Conservation (phyloP, 1,140 invertebrate genomes). For the Ooceraea biroi region DNA sequence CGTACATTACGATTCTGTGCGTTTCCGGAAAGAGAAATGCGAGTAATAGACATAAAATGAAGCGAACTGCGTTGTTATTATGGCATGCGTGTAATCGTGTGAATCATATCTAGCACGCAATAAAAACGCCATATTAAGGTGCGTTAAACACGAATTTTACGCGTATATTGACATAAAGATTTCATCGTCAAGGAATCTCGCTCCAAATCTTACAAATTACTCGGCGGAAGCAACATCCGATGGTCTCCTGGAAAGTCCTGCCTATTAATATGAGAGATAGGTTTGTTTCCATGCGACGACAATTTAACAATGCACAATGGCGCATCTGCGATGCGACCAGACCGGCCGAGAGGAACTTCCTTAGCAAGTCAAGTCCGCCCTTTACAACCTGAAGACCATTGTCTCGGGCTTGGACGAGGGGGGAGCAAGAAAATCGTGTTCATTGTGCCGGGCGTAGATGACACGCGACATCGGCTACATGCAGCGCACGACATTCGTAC, state of each 20-base stretch:
- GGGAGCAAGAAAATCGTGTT: conserved; percentile 74
- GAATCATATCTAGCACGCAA: not conserved
- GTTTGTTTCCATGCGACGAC: conserved; percentile 32
- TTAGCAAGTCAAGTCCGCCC: conserved; percentile 74
- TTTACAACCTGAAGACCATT: conserved; percentile 75
- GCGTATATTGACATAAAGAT: conserved; percentile 6
- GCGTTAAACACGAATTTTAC: not conserved
- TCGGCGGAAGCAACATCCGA: not conserved
- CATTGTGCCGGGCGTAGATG: conserved; percentile 73
- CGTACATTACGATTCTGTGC: conserved; percentile 1
- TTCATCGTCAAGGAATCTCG: not conserved
- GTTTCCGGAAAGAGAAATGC: not conserved
- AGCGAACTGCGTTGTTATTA: conserved; percentile 14
- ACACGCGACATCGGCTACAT: conserved; percentile 71
- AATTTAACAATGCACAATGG: conserved; percentile 54
- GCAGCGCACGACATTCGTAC: conserved; percentile 65
- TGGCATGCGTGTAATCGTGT: too few species aligned
- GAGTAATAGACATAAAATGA: conserved; percentile 26
- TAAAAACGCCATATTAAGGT: conserved; percentile 23
- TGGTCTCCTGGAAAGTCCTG: not conserved
- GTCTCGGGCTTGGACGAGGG: conserved; percentile 61
- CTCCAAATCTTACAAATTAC: not conserved
- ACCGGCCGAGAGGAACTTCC: conserved; percentile 46
- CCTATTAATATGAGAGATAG: conserved; percentile 24
- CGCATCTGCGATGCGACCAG: not conserved